Evolutionary conservation across 2,797 vertebrate genomes (phyloP), one percentile per base, ranked within the genome.

Genomic region (Stomatorhinus walkeri): DNA sequence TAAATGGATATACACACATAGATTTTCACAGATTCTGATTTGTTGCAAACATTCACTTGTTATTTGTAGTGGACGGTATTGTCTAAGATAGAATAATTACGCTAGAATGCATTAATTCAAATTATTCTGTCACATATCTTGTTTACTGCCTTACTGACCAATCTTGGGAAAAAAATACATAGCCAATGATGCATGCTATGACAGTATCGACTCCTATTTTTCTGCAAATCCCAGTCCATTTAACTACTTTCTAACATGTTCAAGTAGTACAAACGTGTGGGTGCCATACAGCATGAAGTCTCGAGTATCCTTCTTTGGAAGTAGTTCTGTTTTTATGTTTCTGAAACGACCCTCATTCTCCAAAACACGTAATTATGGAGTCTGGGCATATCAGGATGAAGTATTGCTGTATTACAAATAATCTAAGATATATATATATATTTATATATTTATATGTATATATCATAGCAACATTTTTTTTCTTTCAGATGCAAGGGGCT

Each of bases 271-370:
- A 88, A 87, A 90, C 88, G 22, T 87, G 19, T 89, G 48, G 72
- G 61, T 85, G 59, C 24, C 16, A 49, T 64, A 89, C 24, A 85
- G 46, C 54, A 43, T 40, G 40, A 79, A 85, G 4, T 56, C 52
- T 87, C 40, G 19, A 24, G 22, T 90, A 56, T 79, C 87, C 48
- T 88, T 90, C 89, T 88, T 90, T 64, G 59, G 89, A 88, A 89
- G 86, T 79, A 64, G 40, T 90, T 85, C 91, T 87, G 90, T 91
- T 88, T 84, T 89, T 90, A 40, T 84, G 90, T 52, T 91, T 64
- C 89, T 89, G 51, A 81, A 87, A 91, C 92, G 93, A 93, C 92
- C 93, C 88, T 93, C 92, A 93, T 93, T 94, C 93, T 91, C 93
- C 93, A 91, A 91, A 81, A 92, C 87, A 51, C 43, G 90, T 89